Evolutionary conservation across 1,140 invertebrate genomes (phyloP).

Genomic region (Ericerus pela): DNA sequence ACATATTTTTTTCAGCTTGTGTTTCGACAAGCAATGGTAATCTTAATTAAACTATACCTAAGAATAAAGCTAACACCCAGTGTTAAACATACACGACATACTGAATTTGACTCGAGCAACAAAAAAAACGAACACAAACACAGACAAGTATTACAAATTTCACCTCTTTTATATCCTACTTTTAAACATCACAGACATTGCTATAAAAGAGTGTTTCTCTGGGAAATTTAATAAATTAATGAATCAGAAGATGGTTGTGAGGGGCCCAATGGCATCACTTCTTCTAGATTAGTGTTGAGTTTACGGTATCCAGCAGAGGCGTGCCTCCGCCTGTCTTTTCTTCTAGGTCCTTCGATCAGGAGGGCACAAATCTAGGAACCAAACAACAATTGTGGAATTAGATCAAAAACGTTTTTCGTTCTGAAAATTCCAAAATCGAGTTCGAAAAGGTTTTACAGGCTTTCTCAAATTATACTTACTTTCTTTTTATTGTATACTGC

Average conservation of each 20-base stretch:
- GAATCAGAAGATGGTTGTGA: slow-evolving; percentile 18
- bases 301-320: slow-evolving; percentile 19
- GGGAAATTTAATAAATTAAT: slow-evolving; percentile 18
- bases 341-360: slow-evolving; percentile 15
- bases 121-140: not conserved
- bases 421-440: too few relatives aligned
- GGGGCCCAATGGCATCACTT: slow-evolving; percentile 23
- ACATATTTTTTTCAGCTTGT: not conserved
- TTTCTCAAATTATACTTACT: not conserved
- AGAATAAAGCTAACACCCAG: not conserved
- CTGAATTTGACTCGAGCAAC: not conserved
- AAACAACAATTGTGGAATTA: slow-evolving; percentile 1
- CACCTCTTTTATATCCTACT: not conserved
- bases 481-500: slow-evolving; percentile 18
- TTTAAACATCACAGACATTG: slow-evolving; percentile 1
- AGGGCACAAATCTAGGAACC: slow-evolving; percentile 13
- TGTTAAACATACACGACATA: not conserved
- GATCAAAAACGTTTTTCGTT: too few relatives aligned
- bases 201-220: not conserved
- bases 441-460: not conserved
- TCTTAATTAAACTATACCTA: slow-evolving; percentile 1
- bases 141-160: not conserved
- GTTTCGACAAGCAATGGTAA: not conserved
- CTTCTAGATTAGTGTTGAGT: slow-evolving; percentile 28
- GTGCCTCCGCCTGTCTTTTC: slow-evolving; percentile 10